These are phyloP conservation scores for Acanthosepion lycidas DNA, from an alignment of 2,888 invertebrate species.

Conservation along the genomic window DNA sequence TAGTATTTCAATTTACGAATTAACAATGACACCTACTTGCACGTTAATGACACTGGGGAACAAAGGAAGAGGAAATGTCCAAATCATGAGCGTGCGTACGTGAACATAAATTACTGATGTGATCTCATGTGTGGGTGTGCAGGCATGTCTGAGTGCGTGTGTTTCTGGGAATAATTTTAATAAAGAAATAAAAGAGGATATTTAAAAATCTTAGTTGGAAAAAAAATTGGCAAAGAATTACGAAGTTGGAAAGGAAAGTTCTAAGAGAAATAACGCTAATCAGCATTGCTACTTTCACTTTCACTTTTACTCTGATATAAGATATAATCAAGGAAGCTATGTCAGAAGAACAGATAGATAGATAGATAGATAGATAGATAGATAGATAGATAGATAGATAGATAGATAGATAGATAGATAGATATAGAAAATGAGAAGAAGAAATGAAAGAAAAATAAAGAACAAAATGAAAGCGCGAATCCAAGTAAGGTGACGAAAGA, in stretches of 20 bases:
- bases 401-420: no score
- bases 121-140: background rate
- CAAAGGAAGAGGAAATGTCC: background rate
- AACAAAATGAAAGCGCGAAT: background rate
- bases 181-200: background rate
- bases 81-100: background rate
- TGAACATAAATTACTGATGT: background rate
- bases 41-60: background rate
- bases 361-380: no score
- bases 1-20: background rate
- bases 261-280: background rate
- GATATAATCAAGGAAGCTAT: background rate
- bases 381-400: no score
- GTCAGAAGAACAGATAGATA: background rate
- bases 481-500: no score
- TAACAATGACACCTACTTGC: background rate
- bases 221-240: background rate
- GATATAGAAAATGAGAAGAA: no score
- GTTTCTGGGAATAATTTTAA: background rate
- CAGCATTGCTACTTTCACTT: background rate
- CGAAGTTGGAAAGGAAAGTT: background rate
- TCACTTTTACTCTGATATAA: background rate
- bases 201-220: background rate
- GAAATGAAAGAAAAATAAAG: background rate
- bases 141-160: background rate